Evolutionary conservation across 2,888 invertebrate genomes (phyloP), one percentile per base, ranked within the genome.

Genomic region (Pterostichus madidus): DNA sequence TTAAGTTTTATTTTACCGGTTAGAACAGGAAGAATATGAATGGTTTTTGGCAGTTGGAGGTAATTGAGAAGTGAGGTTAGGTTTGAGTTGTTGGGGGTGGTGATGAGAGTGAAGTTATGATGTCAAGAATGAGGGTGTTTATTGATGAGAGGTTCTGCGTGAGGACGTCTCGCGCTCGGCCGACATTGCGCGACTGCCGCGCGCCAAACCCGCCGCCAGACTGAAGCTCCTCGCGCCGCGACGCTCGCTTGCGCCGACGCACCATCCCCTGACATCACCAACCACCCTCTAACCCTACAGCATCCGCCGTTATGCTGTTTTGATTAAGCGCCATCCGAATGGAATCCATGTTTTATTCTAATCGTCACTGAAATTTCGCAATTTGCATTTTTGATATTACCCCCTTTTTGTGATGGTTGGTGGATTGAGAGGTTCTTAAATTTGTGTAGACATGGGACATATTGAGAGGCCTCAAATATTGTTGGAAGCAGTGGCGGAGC

Each of bases 151-250:
- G 39, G 15, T 8, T 56, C 17, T 56, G 17, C 15, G 39, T 59
- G 59, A 13, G 17, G 17, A 44, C n/a, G 24, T 71, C 68, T 11
- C 52, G 75, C 68, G 17, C 75, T 75, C 32, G 52, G 75, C 79
- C 85, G 85, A 85, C 86, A 85, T 85, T 84, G 84, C 84, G 85
- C 86, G 85, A 85, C 86, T 86, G 85, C 84, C 85, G 85, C 84
- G 84, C 83, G 83, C 84, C 85, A 84, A 84, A 86, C 86, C 87
- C 86, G 85, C 87, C 87, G 86, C 86, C 87, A 87, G 86, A 88
- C 88, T 88, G 81, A 82, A 86, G 87, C 68, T 17, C 17, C 44
- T 44, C 17, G 87, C 87, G 87, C 86, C 87, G 86, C 86, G 87
- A 87, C 87, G 87, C 87, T 10, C 86, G 87, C 85, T 86, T 86